Evolutionary conservation across 2,888 invertebrate genomes (phyloP).

Genomic region (Meteorus colon): DNA sequence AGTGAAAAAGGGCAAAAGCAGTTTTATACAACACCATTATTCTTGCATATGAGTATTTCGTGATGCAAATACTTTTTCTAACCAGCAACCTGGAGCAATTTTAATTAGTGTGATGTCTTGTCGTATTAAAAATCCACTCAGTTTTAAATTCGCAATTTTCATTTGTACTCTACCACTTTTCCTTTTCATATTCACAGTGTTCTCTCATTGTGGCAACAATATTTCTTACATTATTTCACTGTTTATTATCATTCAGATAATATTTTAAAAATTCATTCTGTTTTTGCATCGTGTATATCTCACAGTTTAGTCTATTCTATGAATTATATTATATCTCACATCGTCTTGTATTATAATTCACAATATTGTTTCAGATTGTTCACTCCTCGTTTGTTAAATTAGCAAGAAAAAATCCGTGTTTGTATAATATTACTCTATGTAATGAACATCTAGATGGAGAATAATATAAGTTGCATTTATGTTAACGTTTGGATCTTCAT

Average conservation of each 20-base stretch:
- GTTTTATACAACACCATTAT: neutral
- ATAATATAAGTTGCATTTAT: conserved; percentile 19
- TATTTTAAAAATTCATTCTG: neutral
- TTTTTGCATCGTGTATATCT: neutral
- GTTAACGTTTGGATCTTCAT: conserved; percentile 27
- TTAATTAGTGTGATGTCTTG: conserved; percentile 24
- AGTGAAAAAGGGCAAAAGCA: neutral
- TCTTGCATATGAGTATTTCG: neutral
- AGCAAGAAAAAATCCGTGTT: no score
- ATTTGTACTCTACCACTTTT: neutral
- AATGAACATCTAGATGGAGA: neutral
- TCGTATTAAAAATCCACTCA: conserved; percentile 23
- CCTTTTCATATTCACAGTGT: neutral
- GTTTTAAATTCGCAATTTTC: conserved; percentile 27
- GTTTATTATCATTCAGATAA: conserved; percentile 1
- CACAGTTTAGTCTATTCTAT: neutral
- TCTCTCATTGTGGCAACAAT: neutral
- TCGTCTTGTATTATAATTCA: conserved; percentile 2
- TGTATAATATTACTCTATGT: no score
- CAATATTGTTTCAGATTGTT: neutral
- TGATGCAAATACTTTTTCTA: neutral
- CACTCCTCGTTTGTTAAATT: neutral
- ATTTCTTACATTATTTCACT: neutral
- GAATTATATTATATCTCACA: neutral
- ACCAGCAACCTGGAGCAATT: conserved; percentile 17